Evolutionary conservation across 2,113 vertebrate species (phyloP).

Genomic region (Dunckerocampus dactyliophorus): DNA sequence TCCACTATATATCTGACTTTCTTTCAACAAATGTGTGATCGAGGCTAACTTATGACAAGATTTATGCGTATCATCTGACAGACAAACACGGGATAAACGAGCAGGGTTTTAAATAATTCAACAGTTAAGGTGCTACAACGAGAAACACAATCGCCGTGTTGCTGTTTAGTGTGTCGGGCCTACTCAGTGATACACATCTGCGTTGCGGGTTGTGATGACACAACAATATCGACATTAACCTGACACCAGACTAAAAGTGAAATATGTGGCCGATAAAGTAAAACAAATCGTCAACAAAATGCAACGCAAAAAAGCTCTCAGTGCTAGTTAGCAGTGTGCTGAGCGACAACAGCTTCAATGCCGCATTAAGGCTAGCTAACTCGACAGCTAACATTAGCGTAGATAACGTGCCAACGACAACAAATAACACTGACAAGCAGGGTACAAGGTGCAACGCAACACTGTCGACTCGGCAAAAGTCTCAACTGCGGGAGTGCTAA

Average conservation of each 20-base stretch:
- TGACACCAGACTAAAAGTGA: background rate
- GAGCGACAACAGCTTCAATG: constrained; percentile 1
- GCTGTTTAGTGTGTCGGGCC: constrained; percentile 42
- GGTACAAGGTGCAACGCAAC: background rate
- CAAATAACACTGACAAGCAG: background rate
- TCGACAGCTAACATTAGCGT: constrained; percentile 29
- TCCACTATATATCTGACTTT: too few relatives aligned
- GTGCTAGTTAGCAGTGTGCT: constrained; percentile 14
- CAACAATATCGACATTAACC: too few relatives aligned
- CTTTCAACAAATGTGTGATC: too few relatives aligned
- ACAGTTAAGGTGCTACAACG: constrained; percentile 39
- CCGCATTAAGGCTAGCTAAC: constrained; percentile 40
- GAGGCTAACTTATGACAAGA: constrained; percentile 32
- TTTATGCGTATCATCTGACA: constrained; percentile 55
- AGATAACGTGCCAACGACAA: constrained; percentile 11
- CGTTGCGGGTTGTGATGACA: background rate
- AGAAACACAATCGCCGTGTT: constrained; percentile 62
- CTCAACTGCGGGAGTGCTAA: background rate
- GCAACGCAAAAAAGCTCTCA: too few relatives aligned
- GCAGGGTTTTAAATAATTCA: constrained; percentile 65
- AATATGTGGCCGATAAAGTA: background rate
- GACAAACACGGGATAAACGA: constrained; percentile 48
- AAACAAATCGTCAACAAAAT: background rate
- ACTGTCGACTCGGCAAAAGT: background rate
- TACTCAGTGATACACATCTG: constrained; percentile 43